Base-by-base conservation (phyloP, 1,140 invertebrate species). In the Drosophila elegans region DNA sequence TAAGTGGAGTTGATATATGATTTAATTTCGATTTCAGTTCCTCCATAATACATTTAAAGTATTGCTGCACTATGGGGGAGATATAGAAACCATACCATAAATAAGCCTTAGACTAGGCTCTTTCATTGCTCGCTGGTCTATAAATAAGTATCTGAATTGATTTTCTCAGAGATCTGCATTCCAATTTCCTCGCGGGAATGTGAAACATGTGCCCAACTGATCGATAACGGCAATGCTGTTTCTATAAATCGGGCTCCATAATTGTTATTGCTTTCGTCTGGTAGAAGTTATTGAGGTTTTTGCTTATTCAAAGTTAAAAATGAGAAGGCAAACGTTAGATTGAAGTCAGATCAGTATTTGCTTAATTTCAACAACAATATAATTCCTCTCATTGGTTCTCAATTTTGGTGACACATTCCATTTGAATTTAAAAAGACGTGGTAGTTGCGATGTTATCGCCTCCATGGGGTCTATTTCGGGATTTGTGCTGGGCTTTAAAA, bases 401-500 rank as follows among this genome's bases (percentile, higher is more conserved):
- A 44, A 16, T 42, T 48, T 55, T 9, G 34, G 49, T 16, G 46
- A 36, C 61, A 66, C 64, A 68, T 68, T 67, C 61, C 62, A 44
- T 41, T n/a, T 9, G 10, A 25, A 71, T 39, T 46, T 32, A 7
- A 16, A 34, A 9, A 71, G 64, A 56, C 42, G 38, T 34, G 41
- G 13, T 45, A 38, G 61, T 38, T 51, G 27, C 61, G 67, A 57
- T 41, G 45, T 57, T 75, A 75, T 75, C 60, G 60, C 21, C 32
- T 61, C 46, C 34, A 34, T 34, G 29, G 29, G 29, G 16, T 38
- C 67, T 71, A 71, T 71, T 84, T 80, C 56, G 57, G 38, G 67
- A 56, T 55, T 38, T 51, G 34, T 57, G 51, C 56, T 57, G 60
- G 74, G 46, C 72, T 80, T 56, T 44, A 76, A 61, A 75, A 80